A percentile compares a stretch with the other conserved stretches of the same genome.
phyloP scores from a whole-genome alignment of 2,888 invertebrate species.

The Protonemura montana region DNA sequence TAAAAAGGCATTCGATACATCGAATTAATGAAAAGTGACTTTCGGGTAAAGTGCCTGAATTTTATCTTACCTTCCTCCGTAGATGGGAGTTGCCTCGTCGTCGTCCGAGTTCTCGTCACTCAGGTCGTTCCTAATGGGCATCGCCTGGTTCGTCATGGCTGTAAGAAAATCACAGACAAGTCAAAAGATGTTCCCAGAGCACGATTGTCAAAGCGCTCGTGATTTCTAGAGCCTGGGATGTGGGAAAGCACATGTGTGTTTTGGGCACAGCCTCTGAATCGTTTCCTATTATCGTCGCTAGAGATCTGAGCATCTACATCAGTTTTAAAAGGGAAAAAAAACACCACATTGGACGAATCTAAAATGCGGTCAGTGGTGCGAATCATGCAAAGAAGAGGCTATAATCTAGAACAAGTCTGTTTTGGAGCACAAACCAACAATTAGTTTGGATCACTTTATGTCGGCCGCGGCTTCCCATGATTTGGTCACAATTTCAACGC shows the following conservation, averaged over 20 bases:
- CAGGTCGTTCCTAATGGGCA: conserved; percentile 59
- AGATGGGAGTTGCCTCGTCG: conserved; percentile 87
- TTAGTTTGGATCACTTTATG: neutral
- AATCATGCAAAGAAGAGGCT: neutral
- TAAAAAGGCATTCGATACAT: neutral
- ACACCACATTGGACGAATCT: neutral
- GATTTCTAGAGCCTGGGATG: neutral
- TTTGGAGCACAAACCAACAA: neutral
- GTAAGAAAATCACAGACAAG: neutral
- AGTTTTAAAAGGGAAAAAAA: neutral
- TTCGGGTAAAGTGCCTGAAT: neutral
- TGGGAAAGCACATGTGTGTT: neutral
- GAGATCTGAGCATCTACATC: neutral
- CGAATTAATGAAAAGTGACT: neutral
- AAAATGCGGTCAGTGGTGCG: neutral
- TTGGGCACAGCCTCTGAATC: neutral
- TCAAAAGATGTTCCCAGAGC: neutral
- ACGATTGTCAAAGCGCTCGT: neutral
- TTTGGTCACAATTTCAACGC: neutral
- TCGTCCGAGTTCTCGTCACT: conserved; percentile 73
- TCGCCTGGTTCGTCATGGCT: conserved; percentile 19
- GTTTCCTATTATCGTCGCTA: neutral
- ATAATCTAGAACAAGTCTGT: neutral
- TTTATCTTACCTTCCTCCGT: conserved; percentile 82
- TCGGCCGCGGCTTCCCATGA: neutral